A percentile compares a stretch with the other conserved stretches of the same genome.
Evolutionary conservation across 2,888 invertebrate species (phyloP).

Genomic region (Argyresthia albistria): DNA sequence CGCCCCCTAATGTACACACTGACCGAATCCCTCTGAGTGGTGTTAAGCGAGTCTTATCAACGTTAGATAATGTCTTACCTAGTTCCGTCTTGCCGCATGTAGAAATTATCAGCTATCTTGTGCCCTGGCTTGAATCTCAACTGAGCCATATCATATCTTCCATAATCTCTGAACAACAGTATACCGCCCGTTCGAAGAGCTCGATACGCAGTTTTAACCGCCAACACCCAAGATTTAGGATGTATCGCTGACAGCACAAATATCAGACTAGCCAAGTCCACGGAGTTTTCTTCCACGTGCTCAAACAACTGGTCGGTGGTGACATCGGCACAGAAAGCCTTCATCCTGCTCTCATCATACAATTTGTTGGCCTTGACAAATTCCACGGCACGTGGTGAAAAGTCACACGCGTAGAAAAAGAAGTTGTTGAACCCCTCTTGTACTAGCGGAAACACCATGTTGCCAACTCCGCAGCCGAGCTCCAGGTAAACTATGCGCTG

Average conservation of each 20-base stretch:
- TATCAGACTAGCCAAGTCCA: constrained; percentile 91
- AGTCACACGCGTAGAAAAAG: constrained; percentile 90
- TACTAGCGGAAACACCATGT: constrained; percentile 93
- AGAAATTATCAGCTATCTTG: constrained; percentile 93
- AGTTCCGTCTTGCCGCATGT: constrained; percentile 97
- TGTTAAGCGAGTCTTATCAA: too few relatives aligned
- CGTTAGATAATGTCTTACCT: constrained; percentile 57
- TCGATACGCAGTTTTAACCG: constrained; percentile 75
- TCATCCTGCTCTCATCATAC: constrained; percentile 77
- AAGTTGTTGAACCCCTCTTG: constrained; percentile 78
- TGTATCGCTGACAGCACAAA: constrained; percentile 97
- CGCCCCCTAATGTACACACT: too few relatives aligned
- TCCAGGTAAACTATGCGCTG: constrained; percentile 80
- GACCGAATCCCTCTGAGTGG: too few relatives aligned
- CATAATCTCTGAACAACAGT: constrained; percentile 93
- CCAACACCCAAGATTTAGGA: constrained; percentile 83
- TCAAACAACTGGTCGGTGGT: constrained; percentile 78
- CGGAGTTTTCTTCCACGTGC: constrained; percentile 52
- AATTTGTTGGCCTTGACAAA: constrained; percentile 81
- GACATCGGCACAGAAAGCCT: constrained; percentile 89
- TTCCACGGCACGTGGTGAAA: constrained; percentile 91
- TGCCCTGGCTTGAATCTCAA: constrained; percentile 93
- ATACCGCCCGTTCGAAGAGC: constrained; percentile 83
- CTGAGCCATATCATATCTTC: constrained; percentile 96
- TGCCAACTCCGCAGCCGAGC: constrained; percentile 97